These are phyloP conservation scores for Hydrotaea cyrtoneurina DNA, from an alignment of 2,888 invertebrate genomes.

Conservation along the genomic window DNA sequence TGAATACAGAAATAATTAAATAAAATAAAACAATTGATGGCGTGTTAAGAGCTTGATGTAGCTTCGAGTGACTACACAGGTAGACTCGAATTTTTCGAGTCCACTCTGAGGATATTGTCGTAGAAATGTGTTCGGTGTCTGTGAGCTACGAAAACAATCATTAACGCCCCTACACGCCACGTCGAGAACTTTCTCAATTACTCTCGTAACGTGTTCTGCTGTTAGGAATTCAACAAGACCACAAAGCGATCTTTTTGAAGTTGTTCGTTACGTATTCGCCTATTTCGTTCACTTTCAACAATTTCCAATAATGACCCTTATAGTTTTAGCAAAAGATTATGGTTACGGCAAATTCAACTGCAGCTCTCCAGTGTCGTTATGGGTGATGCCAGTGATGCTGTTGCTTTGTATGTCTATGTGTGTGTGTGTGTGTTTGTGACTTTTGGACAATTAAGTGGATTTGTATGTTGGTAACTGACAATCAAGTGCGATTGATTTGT, in stretches of 20 bases:
- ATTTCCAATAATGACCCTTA: conserved; percentile 13
- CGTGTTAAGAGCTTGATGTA: too few relatives aligned
- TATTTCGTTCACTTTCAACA: background rate
- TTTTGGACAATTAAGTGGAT: conserved; percentile 65
- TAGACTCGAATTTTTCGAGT: too few relatives aligned
- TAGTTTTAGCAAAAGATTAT: conserved; percentile 54
- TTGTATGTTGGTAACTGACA: conserved; percentile 63
- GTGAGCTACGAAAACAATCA: too few relatives aligned
- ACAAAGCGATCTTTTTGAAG: background rate
- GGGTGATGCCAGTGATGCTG: background rate
- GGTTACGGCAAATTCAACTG: conserved; percentile 2
- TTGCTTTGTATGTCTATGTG: background rate
- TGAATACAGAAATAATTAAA: too few relatives aligned
- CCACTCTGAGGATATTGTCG: too few relatives aligned
- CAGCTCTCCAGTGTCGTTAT: background rate
- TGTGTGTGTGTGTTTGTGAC: conserved; percentile 35
- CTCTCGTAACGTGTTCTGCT: background rate
- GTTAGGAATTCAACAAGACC: background rate
- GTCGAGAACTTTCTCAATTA: background rate
- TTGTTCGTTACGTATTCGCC: background rate
- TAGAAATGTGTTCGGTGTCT: too few relatives aligned
- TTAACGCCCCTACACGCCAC: too few relatives aligned
- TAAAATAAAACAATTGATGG: too few relatives aligned
- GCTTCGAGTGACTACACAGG: too few relatives aligned
- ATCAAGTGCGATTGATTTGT: conserved; percentile 64